Conservation (phyloP, 37 sponge, comb jelly and placozoan species). For the Crambe crambe region DNA sequence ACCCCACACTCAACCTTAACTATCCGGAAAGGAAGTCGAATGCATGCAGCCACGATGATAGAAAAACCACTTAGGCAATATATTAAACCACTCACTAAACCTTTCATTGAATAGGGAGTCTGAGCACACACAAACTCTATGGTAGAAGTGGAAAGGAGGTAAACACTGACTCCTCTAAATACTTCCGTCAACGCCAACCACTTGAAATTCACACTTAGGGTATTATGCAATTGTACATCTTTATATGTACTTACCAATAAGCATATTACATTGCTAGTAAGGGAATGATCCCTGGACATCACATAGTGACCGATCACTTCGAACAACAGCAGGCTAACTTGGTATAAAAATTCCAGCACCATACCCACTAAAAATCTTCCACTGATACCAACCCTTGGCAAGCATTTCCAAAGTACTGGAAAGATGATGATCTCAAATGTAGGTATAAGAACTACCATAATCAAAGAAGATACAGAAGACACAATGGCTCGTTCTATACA, state of each 20-base stretch:
- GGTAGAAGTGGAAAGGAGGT: background rate
- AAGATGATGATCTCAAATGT: background rate
- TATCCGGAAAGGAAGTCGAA: background rate
- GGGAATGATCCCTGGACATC: background rate
- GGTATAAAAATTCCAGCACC: background rate
- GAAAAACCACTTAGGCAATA: background rate
- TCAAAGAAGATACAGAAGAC: background rate
- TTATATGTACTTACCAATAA: background rate
- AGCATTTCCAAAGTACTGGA: conserved; percentile 5
- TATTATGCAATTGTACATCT: background rate
- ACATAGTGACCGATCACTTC: background rate
- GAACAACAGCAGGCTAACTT: background rate
- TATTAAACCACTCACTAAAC: background rate
- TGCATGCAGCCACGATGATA: background rate
- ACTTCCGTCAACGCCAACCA: background rate
- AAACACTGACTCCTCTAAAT: background rate
- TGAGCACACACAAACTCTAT: conserved; percentile 8
- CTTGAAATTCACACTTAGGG: background rate
- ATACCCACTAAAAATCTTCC: background rate
- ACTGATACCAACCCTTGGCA: background rate
- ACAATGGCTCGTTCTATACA: background rate
- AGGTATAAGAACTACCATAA: background rate
- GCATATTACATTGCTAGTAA: background rate
- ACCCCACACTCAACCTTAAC: background rate
- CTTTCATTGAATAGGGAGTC: conserved; percentile 8